Evolutionary conservation across 1,140 invertebrate genomes (phyloP).

Genomic region (Macrosteles quadrilineatus): DNA sequence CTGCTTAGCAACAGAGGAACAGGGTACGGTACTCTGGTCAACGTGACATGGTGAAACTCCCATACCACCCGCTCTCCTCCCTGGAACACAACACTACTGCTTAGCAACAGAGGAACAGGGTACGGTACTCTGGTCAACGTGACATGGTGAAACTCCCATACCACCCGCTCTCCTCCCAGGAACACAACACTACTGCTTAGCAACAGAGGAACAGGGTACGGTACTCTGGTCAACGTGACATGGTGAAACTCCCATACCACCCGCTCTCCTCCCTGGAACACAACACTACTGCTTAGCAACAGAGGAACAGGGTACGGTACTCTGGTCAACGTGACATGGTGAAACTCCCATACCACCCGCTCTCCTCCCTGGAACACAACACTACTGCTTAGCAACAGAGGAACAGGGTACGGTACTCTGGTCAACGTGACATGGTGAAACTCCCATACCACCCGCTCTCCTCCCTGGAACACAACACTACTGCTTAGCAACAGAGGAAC

Average conservation of each 20-base stretch:
- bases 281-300: too few species aligned
- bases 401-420: slow-evolving; percentile 83
- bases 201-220: too few species aligned
- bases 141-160: slow-evolving; percentile 94
- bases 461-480: slow-evolving; percentile 56
- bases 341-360: slow-evolving; percentile 86
- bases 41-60: slow-evolving; percentile 91
- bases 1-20: too few species aligned
- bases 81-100: slow-evolving; percentile 55
- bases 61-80: slow-evolving; percentile 71
- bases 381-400: too few species aligned
- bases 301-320: too few species aligned
- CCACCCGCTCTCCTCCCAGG: slow-evolving; percentile 65
- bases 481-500: too few species aligned
- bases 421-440: slow-evolving; percentile 90
- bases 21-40: slow-evolving; percentile 87
- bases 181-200: too few species aligned
- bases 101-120: too few species aligned
- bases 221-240: slow-evolving; percentile 85
- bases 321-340: slow-evolving; percentile 85
- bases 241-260: slow-evolving; percentile 92
- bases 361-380: slow-evolving; percentile 61
- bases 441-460: slow-evolving; percentile 80
- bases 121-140: slow-evolving; percentile 84
- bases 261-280: slow-evolving; percentile 63